Percentiles rank a stretch among this genome's conserved stretches.
phyloP scores from a whole-genome alignment of 2,113 vertebrate genomes.

The Trematocara variabile region DNA sequence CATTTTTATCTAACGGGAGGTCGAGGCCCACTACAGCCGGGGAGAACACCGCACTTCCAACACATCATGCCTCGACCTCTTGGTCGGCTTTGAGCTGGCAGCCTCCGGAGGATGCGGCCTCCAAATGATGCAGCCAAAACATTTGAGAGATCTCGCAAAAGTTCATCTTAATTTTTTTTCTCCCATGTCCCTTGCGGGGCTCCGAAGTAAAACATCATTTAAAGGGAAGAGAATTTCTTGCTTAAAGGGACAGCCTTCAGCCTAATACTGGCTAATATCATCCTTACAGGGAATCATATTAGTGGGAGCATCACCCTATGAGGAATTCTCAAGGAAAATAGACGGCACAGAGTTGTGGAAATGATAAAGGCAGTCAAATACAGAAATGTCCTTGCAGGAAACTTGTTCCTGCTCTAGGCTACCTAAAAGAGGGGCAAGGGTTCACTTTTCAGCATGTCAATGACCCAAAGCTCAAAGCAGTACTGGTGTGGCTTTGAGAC shows the following conservation, averaged over 20 bases:
- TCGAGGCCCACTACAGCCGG: neutral
- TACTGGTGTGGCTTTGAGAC: neutral
- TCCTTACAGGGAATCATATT: neutral
- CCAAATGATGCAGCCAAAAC: neutral
- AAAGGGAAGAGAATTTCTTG: neutral
- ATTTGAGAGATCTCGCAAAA: neutral
- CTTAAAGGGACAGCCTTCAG: neutral
- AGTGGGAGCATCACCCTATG: neutral
- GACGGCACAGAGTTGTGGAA: neutral
- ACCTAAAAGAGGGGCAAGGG: neutral
- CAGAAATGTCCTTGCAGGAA: neutral
- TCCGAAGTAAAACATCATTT: neutral
- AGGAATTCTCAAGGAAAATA: neutral
- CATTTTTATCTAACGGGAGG: neutral
- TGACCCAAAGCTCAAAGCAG: neutral
- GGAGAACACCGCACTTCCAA: neutral
- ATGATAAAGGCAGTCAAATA: neutral
- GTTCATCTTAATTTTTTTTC: neutral
- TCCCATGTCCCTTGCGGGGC: neutral
- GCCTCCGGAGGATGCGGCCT: neutral
- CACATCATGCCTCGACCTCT: neutral
- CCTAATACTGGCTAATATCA: neutral
- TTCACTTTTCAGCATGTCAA: neutral
- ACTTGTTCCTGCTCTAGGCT: neutral
- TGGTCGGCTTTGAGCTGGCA: neutral